These are phyloP conservation scores for Neosilurus mollespiculum DNA, from an alignment of 2,797 vertebrate species.

Conservation along the genomic window DNA sequence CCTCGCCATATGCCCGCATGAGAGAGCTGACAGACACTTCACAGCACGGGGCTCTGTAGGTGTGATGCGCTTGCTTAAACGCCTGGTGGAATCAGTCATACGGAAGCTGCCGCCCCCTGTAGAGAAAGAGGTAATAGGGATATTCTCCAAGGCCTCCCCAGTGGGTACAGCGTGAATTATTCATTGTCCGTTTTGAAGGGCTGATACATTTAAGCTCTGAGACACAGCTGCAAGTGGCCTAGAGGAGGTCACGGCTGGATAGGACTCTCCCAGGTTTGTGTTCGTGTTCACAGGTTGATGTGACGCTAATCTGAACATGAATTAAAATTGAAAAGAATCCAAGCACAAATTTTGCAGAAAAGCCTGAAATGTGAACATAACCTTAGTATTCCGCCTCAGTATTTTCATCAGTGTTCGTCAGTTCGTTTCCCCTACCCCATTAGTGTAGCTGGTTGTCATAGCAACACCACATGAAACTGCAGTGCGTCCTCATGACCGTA, in stretches of 20 bases:
- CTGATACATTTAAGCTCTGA: conserved; percentile 6
- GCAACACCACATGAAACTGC: no score
- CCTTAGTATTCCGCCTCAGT: background rate
- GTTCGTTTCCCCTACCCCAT: no score
- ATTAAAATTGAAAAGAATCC: background rate
- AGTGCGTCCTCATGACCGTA: no score
- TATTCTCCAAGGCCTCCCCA: background rate
- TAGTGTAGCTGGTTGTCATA: no score
- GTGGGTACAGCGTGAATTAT: conserved; percentile 10
- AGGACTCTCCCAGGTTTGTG: background rate
- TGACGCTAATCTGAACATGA: background rate
- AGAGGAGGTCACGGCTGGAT: conserved; percentile 10
- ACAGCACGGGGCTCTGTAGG: background rate
- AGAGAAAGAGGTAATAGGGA: background rate
- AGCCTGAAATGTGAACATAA: background rate
- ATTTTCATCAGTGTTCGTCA: background rate
- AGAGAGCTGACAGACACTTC: background rate
- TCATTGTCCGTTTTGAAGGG: background rate
- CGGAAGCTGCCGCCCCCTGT: background rate
- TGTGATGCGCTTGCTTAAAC: background rate
- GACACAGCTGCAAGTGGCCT: background rate
- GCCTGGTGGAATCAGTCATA: background rate
- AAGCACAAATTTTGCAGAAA: background rate
- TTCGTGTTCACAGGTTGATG: background rate
- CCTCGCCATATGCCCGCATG: no score